phyloP scores from a whole-genome alignment of 1,140 invertebrate species.

The Caenorhabditis briggsae region DNA sequence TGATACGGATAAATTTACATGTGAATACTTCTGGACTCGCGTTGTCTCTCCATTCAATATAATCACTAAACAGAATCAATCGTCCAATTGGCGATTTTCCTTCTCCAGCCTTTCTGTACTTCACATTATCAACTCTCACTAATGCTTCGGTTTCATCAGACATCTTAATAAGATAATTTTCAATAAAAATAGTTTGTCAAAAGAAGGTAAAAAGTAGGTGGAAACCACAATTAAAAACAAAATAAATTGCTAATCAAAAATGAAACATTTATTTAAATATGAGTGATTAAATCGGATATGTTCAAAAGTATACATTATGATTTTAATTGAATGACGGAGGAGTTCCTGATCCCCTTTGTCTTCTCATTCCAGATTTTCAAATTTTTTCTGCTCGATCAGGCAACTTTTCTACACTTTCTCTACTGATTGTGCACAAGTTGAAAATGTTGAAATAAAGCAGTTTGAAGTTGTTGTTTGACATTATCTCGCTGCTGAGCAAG shows the following conservation, averaged over 20 bases:
- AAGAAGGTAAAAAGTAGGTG: too few species aligned
- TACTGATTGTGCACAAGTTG: conserved; percentile 86
- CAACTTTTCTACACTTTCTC: conserved; percentile 80
- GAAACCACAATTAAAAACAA: not conserved
- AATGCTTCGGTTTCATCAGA: conserved; percentile 52
- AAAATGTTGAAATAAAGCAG: conserved; percentile 94
- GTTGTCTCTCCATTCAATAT: conserved; percentile 70
- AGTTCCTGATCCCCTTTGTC: not conserved
- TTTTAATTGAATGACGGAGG: not conserved
- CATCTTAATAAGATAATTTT: not conserved
- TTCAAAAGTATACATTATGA: too few species aligned
- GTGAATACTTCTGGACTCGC: conserved; percentile 60
- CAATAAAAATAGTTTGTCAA: too few species aligned
- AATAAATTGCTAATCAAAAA: not conserved
- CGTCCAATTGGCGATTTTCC: conserved; percentile 74
- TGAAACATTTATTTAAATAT: not conserved
- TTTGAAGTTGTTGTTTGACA: conserved; percentile 92
- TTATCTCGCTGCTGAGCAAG: conserved; percentile 91
- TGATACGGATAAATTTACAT: conserved; percentile 59
- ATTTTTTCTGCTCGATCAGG: not conserved
- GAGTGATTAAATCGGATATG: too few species aligned
- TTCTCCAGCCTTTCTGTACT: conserved; percentile 72
- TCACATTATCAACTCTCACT: conserved; percentile 70
- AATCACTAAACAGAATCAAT: conserved; percentile 57
- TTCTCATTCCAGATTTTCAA: conserved; percentile 12